A percentile compares a stretch with the other conserved stretches of the same genome.
Evolutionary conservation across 2,113 vertebrate genomes (phyloP).

Genomic region (Merops nubicus): DNA sequence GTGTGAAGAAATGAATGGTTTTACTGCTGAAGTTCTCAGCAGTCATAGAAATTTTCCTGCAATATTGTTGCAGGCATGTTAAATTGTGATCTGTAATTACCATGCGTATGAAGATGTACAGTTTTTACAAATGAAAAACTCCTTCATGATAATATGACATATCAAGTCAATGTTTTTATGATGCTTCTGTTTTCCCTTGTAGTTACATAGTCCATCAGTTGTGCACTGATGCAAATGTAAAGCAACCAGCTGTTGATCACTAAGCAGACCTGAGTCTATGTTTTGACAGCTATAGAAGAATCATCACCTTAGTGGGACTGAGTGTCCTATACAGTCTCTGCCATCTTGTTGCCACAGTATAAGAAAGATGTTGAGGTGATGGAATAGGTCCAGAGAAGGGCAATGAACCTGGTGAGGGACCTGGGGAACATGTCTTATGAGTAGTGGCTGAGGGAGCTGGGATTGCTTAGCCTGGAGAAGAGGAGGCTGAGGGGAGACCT

Average conservation of each 20-base stretch:
- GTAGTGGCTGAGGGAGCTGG: no score
- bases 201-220: background rate
- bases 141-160: background rate
- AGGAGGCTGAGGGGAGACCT: no score
- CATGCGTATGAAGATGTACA: rapidly evolving
- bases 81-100: background rate
- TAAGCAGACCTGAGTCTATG: background rate
- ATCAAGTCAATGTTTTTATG: background rate
- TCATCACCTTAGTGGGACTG: background rate
- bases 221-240: background rate
- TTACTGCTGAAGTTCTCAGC: background rate
- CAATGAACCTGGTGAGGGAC: no score
- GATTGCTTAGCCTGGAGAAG: no score
- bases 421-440: no score
- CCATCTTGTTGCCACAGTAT: no score
- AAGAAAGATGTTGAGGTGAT: no score
- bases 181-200: background rate
- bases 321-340: background rate
- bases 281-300: background rate
- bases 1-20: no score
- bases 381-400: no score
- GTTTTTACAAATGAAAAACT: background rate
- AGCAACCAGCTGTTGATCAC: background rate
- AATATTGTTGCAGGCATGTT: background rate
- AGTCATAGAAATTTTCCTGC: background rate